Evolutionary conservation across 2,888 invertebrate genomes (phyloP), one percentile per base, ranked within the genome.

Genomic region (Sabellastarte sp.): DNA sequence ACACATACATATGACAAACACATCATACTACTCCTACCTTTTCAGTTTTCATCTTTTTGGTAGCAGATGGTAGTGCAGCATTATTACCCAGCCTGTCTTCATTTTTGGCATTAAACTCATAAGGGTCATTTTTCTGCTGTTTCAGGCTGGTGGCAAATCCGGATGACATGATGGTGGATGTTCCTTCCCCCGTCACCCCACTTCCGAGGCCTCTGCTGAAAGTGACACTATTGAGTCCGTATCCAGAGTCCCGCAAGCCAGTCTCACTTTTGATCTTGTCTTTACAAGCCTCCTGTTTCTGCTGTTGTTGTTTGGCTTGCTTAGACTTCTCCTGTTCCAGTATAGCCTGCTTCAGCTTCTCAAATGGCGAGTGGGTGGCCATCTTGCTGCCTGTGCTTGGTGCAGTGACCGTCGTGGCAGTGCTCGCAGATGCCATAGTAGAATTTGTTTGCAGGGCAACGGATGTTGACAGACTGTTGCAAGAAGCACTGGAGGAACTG

Each of bases 21-120:
- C n/a, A n/a, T n/a, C n/a, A 57, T 15, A 30, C 15, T 24, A 31
- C 26, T 58, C 63, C 28, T 20, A 64, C 67, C 62, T 63, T 65
- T 56, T 65, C 63, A 26, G 55, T 53, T 57, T 67, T 67, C 50
- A 67, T 60, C 59, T 67, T 67, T 57, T 67, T 67, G n/a, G n/a
- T n/a, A 15, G 24, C 30, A 1, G 62, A 52, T 15, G 67, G 64
- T 26, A 67, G 58, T 3, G 62, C 59, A 50, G 41, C 41, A 20
- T 10, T 41, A n/a, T n/a, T n/a, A n/a, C 63, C 56, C 1, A 61
- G n/a, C 2, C 63, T 51, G 32, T 64, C 66, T 10, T 64, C 67
- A 20, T 51, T 60, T 41, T 64, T 67, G 33, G 60, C 63, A 33
- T 68, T 70, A 57, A 70, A 70, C 59, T 70, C 70, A 50, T 70